These are phyloP conservation scores for Macrosoma leucophasiata DNA, from an alignment of 2,888 invertebrate genomes.

Conservation along the genomic window DNA sequence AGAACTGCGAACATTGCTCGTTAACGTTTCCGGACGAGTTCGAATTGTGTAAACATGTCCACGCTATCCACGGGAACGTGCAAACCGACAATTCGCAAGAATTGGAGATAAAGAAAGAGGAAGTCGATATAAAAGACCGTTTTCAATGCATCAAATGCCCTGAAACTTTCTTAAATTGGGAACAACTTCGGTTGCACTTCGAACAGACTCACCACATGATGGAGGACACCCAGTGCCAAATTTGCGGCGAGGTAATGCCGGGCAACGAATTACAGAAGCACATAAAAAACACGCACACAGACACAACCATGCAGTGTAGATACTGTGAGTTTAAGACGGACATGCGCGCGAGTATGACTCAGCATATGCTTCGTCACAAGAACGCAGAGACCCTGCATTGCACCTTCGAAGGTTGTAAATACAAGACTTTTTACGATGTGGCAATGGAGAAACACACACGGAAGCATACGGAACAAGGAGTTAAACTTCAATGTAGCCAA, in stretches of 20 bases:
- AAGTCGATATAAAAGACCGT: constrained; percentile 38
- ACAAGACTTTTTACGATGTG: constrained; percentile 55
- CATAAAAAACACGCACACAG: constrained; percentile 43
- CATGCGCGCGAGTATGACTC: constrained; percentile 51
- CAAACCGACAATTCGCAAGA: too few species aligned
- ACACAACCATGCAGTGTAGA: constrained; percentile 41
- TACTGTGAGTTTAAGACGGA: constrained; percentile 57
- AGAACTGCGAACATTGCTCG: constrained; percentile 53
- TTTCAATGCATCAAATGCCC: constrained; percentile 61
- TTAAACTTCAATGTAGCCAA: constrained; percentile 55
- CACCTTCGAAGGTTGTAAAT: constrained; percentile 47
- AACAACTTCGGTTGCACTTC: constrained; percentile 47
- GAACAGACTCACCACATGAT: constrained; percentile 47
- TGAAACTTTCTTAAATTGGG: constrained; percentile 44
- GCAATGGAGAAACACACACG: constrained; percentile 60
- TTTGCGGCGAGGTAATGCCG: constrained; percentile 51
- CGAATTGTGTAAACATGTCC: constrained; percentile 55
- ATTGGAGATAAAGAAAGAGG: constrained; percentile 44
- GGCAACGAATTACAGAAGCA: constrained; percentile 50
- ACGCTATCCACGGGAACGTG: constrained; percentile 39
- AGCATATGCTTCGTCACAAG: constrained; percentile 58
- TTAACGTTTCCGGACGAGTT: constrained; percentile 54
- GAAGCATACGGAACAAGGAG: constrained; percentile 51
- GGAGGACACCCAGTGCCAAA: constrained; percentile 54
- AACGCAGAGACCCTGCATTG: constrained; percentile 54